Evolutionary conservation across 2,797 vertebrate genomes (phyloP), one percentile per base, ranked within the genome.

Genomic region (Adrianichthys oophorus): DNA sequence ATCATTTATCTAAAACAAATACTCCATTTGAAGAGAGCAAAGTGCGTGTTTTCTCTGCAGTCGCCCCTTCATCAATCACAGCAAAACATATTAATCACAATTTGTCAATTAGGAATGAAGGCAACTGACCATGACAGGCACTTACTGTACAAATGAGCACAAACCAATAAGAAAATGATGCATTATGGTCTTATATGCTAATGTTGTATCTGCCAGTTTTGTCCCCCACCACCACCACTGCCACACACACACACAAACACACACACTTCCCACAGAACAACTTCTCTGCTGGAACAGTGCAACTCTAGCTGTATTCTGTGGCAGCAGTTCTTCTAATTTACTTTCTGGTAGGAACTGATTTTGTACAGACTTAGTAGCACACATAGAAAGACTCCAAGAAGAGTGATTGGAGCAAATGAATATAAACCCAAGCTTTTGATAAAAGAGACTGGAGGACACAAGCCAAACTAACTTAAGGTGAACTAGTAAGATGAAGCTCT

Each of bases 1-100:
- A n/a, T 2, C 44, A 18, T 18, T 45, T 10, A 45, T 45, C 17
- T 45, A 12, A 45, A 45, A 45, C 44, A 45, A 45, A 37, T 37
- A 37, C 12, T 37, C 32, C 32, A 37, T 37, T 37, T 12, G 8
- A 12, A 37, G 32, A 37, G 32, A 37, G 10, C 10, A 37, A 37
- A 37, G 32, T 37, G 32, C 4, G 42, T 44, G 42, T 44, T 44
- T 44, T n/a, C 48, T 64, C 32, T 50, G 46, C 41, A 6, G 57
- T 65, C 63, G 49, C 44, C 37, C 48, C 40, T 41, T 60, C 76
- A 58, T 65, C 64, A 67, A 59, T 63, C 72, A 77, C 74, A 72
- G 54, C 55, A 41, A 66, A 75, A 62, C 72, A 63, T 60, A 86
- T 90, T 81, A 73, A 89, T 90, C 85, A 88, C 82, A 84, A 87